These are phyloP conservation scores for Apis laboriosa DNA, from an alignment of 1,140 invertebrate genomes.

Conservation along the genomic window DNA sequence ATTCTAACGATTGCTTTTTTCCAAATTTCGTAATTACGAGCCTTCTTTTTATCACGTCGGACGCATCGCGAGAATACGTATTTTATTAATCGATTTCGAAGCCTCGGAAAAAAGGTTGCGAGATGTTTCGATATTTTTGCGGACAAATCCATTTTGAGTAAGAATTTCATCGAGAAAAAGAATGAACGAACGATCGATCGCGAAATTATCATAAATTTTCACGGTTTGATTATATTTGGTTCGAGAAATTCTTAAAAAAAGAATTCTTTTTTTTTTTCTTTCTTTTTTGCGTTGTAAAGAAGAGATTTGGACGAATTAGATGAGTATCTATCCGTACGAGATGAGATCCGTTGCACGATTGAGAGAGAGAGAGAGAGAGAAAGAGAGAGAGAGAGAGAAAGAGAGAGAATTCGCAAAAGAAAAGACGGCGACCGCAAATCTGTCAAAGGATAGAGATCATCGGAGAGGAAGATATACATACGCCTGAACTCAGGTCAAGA, in stretches of 20 bases:
- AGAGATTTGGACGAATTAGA: neutral
- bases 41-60: neutral
- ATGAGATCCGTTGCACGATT: neutral
- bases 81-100: conserved; percentile 30
- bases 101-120: neutral
- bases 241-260: neutral
- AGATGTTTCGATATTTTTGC: conserved; percentile 5
- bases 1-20: neutral
- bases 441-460: neutral
- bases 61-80: conserved; percentile 19
- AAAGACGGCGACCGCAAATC: neutral
- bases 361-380: too few species aligned
- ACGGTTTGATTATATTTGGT: neutral
- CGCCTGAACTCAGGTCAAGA: neutral
- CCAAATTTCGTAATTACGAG: conserved; percentile 2
- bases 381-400: too few species aligned
- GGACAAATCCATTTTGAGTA: neutral
- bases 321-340: neutral
- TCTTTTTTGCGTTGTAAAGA: neutral
- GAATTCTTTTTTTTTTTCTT: neutral
- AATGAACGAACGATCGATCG: neutral
- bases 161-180: neutral
- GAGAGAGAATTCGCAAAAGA: too few species aligned
- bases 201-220: neutral
- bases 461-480: neutral